Base-by-base conservation (phyloP, 2,888 invertebrate species). In the Syritta pipiens region DNA sequence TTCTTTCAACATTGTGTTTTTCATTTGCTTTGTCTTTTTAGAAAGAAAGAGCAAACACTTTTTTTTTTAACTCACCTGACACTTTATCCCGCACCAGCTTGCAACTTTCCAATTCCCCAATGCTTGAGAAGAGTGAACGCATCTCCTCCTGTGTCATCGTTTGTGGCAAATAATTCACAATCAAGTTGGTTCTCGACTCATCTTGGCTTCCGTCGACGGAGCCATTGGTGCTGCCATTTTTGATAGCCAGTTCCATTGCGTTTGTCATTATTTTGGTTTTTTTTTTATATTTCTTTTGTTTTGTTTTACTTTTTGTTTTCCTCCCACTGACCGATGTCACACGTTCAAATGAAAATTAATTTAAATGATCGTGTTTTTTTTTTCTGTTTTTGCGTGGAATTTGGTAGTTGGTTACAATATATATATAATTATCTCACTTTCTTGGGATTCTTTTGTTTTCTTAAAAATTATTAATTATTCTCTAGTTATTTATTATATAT, bases 91-190 rank as follows among this genome's bases (percentile, higher is more conserved):
- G 92, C 89, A 98, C 97, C 88, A 98, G 92, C 91, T 98, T 98
- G 92, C 98, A 98, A 90, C 96, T 96, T 90, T 98, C 98, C 85
- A 98, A 95, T 90, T 97, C 97, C 85, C 97, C 97, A 89, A 98
- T 96, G 89, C 96, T 96, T 81, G 96, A 95, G 90, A 98, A 98
- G 83, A 98, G 91, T 82, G 96, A 96, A 84, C 97, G 92, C 86
- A 98, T 97, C 90, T 97, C 97, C 89, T 97, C 97, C 90, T 98
- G 97, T 83, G 96, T 96, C 91, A 97, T 94, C 83, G 93, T 95
- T 90, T 97, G 97, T 26, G 97, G 97, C 84, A 97, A 91, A 89
- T 97, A 98, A 91, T 97, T 98, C 86, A 98, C 95, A 83, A 98
- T 97, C 84, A 97, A 92, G 90, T 97, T 97, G 81, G 96, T 96